Evolutionary conservation across 2,797 vertebrate genomes (phyloP), one percentile per base, ranked within the genome.

Genomic region (Alcedo quadribrachys): DNA sequence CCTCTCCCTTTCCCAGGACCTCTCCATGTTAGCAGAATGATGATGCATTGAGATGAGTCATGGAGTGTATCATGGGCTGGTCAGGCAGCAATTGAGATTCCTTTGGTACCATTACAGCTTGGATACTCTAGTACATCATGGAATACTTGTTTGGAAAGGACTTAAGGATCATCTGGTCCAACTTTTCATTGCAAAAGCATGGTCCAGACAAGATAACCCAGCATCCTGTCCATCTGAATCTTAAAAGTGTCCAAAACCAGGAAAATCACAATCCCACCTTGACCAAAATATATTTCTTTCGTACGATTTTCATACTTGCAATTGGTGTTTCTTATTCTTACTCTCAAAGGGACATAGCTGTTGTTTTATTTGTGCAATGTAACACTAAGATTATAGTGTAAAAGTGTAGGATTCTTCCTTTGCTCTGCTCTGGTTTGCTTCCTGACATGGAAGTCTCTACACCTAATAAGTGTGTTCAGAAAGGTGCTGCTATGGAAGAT

Each of bases 1-100:
- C 53, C 33, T 57, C 25, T 65, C 10, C 19, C 25, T 50, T 32
- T 76, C 15, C 30, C 46, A 66, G 24, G 40, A 37, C 40, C 13
- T 53, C 51, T 71, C 45, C 24, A n/a, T 0, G 4, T 25, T 28
- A 21, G n/a, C 0, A 0, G 70, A 19, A 18, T 3, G 5, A 33
- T 0, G 0, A 12, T 24, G n/a, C 15, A 19, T 28, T 46, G 42
- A 66, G 37, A 21, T 30, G 6, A 37, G 18, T 66, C 8, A 5
- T 6, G 25, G 27, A 0, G 0, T 45, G 15, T 32, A 37, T 33
- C 45, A 43, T 1, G 1, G 18, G 12, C 43, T 43, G 74, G 11
- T 70, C 6, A 55, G 33, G 27, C n/a, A 50, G 35, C 5, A 2
- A 12, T 37, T 50, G 24, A 21, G 30, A 35, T 9, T 10, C 33